Conservation (phyloP, 2,113 vertebrate genomes). For the Eptesicus fuscus region DNA sequence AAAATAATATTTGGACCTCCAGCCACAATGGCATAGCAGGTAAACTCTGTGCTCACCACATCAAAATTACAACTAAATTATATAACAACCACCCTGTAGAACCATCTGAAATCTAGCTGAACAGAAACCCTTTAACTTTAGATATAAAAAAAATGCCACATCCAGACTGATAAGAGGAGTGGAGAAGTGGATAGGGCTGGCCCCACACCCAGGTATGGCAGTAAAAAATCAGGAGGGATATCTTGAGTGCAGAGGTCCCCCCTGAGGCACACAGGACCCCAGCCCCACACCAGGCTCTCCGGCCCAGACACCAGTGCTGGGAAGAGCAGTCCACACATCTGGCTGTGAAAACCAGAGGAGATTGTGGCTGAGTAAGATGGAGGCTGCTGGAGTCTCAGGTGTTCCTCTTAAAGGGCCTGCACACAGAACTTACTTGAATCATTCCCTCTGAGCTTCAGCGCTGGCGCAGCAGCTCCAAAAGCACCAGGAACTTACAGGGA, state of each 20-base stretch:
- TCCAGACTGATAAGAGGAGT: background rate
- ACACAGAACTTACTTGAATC: background rate
- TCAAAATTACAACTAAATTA: background rate
- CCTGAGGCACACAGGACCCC: background rate
- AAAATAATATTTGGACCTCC: slow-evolving; percentile 26
- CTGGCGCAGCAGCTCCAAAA: background rate
- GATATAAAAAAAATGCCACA: background rate
- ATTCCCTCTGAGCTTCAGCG: background rate
- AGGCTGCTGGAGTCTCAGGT: background rate
- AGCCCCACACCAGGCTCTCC: background rate
- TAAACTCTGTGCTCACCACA: background rate
- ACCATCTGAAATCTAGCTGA: background rate
- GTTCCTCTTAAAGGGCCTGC: background rate
- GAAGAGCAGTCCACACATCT: background rate
- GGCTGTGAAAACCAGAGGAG: background rate
- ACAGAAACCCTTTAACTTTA: background rate
- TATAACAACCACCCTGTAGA: background rate
- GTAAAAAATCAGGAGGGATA: background rate
- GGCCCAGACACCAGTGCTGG: background rate
- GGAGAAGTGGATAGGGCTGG: background rate
- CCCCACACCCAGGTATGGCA: background rate
- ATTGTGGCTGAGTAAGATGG: background rate
- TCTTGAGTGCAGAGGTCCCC: background rate
- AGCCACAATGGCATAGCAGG: background rate
- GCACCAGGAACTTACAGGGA: background rate